Percentiles rank a stretch among this genome's conserved stretches.
Conservation (phyloP, 2,113 vertebrate species). For the Mirza zaza region DNA sequence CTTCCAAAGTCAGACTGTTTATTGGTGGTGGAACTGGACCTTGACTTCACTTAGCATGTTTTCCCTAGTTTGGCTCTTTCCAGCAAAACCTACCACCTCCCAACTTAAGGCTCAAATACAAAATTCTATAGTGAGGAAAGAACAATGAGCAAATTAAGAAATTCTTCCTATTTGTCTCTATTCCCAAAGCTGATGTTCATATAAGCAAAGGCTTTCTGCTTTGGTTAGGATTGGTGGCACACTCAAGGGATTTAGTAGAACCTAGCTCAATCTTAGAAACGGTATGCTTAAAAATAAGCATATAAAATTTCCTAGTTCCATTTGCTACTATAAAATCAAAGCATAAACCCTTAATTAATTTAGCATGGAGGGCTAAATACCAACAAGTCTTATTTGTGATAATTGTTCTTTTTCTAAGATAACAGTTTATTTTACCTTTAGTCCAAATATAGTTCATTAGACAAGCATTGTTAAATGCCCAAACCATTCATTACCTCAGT, state of each 20-base stretch:
- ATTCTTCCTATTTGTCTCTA: not conserved
- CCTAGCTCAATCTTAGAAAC: not conserved
- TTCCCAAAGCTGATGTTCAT: not conserved
- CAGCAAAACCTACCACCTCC: not conserved
- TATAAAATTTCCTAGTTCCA: not conserved
- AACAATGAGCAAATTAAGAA: not conserved
- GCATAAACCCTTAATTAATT: not conserved
- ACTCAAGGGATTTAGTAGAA: not conserved
- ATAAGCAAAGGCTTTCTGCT: not conserved
- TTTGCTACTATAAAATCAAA: not conserved
- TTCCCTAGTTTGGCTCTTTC: not conserved
- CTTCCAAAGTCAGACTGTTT: not conserved
- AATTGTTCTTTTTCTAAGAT: constrained; percentile 10
- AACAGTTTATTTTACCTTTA: not conserved
- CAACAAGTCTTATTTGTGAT: constrained; percentile 1
- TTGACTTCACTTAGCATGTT: not conserved
- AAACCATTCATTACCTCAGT: not conserved
- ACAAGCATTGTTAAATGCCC: not conserved
- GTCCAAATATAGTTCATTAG: constrained; percentile 4
- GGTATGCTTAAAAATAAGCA: not conserved
- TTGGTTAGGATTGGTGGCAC: not conserved
- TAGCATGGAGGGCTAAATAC: not conserved
- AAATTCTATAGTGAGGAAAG: not conserved
- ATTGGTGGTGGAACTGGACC: not conserved
- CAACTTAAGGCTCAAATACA: not conserved